These are phyloP conservation scores for Sigmodon hispidus DNA, from an alignment of 2,113 vertebrate genomes.

Conservation along the genomic window DNA sequence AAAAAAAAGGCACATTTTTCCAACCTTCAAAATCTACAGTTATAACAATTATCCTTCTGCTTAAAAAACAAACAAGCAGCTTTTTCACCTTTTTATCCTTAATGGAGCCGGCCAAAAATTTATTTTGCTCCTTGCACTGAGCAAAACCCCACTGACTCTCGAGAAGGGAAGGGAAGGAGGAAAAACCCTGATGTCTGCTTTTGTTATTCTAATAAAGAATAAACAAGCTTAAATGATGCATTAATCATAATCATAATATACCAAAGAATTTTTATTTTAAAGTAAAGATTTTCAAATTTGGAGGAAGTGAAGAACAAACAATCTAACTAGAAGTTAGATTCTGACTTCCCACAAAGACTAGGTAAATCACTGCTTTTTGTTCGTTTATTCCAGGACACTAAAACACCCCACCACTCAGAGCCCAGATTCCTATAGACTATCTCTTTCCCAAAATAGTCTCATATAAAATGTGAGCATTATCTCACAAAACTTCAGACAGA, in stretches of 20 bases:
- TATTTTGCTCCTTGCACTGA: conserved; percentile 41
- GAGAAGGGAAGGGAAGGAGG: background rate
- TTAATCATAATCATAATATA: background rate
- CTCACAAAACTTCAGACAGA: background rate
- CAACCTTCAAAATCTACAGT: conserved; percentile 62
- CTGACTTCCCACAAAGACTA: background rate
- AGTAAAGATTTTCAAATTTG: background rate
- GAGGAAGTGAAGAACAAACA: background rate
- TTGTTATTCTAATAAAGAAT: conserved; percentile 56
- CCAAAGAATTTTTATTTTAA: conserved; percentile 16
- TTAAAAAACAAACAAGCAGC: conserved; percentile 30
- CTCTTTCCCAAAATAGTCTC: background rate
- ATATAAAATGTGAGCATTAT: background rate
- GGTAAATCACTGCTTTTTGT: background rate
- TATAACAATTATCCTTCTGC: conserved; percentile 9
- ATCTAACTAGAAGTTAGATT: background rate
- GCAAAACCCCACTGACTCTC: conserved; percentile 51
- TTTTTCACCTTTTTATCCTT: conserved; percentile 42
- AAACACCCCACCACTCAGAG: conserved; percentile 25
- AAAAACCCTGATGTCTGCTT: conserved; percentile 61
- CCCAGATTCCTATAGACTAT: background rate
- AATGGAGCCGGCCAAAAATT: conserved; percentile 57
- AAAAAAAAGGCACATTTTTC: background rate
- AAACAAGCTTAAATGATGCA: background rate
- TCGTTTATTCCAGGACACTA: background rate